Evolutionary conservation across 2,113 vertebrate genomes (phyloP), one percentile per base, ranked within the genome.

Genomic region (Megaleporinus macrocephalus): DNA sequence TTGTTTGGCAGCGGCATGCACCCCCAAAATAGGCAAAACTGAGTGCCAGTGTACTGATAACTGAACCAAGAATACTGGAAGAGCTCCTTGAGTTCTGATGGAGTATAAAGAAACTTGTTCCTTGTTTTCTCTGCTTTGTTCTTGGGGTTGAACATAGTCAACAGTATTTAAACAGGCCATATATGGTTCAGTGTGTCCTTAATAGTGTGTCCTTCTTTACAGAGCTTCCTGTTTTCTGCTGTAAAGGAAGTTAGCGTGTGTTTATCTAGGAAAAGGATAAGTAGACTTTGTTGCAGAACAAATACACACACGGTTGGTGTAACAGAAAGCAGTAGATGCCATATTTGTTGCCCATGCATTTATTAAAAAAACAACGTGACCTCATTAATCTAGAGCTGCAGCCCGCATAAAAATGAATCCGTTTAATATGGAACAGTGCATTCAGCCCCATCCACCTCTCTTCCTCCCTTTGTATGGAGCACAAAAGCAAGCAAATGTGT

Each of bases 391-490:
- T 65, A 41, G 74, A 33, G 26, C 30, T 47, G 22, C 18, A 51
- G 73, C 14, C 26, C 36, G 53, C 53, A 65, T 85, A 12, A 29
- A 71, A 85, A 55, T 33, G 6, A 75, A 62, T 72, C 24, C 30
- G 44, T 55, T 79, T 79, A 65, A 79, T 44, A 82, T 75, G 41
- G 63, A 82, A 78, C 75, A 26, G 55, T 33, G 53, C 30, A 44
- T 92, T 73, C n/a, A 27, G 15, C 22, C 57, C 73, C 68, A 55
- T 41, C 83, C 83, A 82, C 70, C 76, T 86, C 78, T 81, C 84
- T 41, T 75, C 80, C 69, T 57, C 73, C 61, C 51, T 63, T 73
- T 85, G 62, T 84, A 78, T 29, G n/a, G 47, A 84, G 41, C 59
- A 80, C 76, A 78, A 82, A 69, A 73, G 78, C 82, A 51, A 83